Percentiles rank a stretch among this genome's conserved stretches.
phyloP scores from a whole-genome alignment of 1,140 invertebrate genomes.

The Pygmarrhopalites habei region DNA sequence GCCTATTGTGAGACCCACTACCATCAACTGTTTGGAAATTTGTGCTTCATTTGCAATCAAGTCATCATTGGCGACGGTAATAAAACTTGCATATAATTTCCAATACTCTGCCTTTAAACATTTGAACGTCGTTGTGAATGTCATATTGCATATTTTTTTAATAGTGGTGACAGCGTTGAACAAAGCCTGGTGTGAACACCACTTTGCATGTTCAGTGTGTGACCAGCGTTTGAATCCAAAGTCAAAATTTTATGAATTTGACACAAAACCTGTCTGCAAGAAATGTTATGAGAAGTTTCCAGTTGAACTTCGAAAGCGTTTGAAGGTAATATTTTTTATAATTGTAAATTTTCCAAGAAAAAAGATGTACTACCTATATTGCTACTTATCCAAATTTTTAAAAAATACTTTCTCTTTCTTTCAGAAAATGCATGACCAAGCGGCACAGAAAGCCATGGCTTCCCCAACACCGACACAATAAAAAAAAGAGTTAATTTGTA shows the following conservation, averaged over 20 bases:
- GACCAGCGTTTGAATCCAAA: constrained; percentile 97
- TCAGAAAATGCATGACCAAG: constrained; percentile 35
- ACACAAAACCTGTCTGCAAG: constrained; percentile 96
- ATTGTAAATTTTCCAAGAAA: no score
- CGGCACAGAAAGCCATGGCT: constrained; percentile 22
- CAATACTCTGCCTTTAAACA: no score
- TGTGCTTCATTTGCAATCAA: constrained; percentile 98
- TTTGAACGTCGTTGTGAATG: no score
- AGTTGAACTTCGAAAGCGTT: constrained; percentile 78
- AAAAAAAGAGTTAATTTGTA: no score
- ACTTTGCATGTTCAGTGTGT: constrained; percentile 97
- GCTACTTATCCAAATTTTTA: no score
- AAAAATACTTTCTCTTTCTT: no score
- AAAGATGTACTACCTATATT: no score
- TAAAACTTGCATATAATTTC: no score
- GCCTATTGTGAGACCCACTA: constrained; percentile 99
- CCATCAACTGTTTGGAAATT: constrained; percentile 96
- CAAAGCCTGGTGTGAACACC: constrained; percentile 99
- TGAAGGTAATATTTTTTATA: no score
- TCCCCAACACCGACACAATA: constrained; percentile 23
- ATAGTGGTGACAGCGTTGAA: constrained; percentile 96
- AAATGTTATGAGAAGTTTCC: constrained; percentile 97
- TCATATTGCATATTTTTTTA: constrained; percentile 40
- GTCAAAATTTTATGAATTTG: constrained; percentile 98
- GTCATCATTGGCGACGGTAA: constrained; percentile 94